These are phyloP conservation scores for Drosophila maculinotata DNA, from an alignment of 2,888 invertebrate species.

Conservation along the genomic window DNA sequence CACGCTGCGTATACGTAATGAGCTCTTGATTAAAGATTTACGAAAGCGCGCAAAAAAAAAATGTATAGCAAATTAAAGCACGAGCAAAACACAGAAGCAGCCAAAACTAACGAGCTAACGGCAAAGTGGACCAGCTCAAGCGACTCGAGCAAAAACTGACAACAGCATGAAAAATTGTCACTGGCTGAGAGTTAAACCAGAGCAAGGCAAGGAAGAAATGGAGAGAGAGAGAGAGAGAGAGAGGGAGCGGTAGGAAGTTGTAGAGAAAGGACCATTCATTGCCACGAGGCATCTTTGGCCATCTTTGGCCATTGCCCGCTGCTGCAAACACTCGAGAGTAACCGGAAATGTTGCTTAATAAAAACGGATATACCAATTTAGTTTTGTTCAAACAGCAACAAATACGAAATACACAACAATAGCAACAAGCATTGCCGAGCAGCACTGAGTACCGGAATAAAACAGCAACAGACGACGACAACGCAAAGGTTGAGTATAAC, in stretches of 20 bases:
- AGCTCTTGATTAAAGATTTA: conserved; percentile 53
- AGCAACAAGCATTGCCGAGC: conserved; percentile 36
- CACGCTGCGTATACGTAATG: conserved; percentile 77
- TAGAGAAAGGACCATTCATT: conserved; percentile 11
- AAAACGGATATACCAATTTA: conserved; percentile 81
- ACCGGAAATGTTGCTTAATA: conserved; percentile 81
- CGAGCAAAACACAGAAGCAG: conserved; percentile 42
- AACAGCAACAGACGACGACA: conserved; percentile 56
- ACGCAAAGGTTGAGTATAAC: conserved; percentile 29
- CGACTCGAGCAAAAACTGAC: conserved; percentile 64
- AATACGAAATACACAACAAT: conserved; percentile 29
- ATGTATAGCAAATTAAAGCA: conserved; percentile 49
- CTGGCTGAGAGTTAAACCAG: conserved; percentile 64
- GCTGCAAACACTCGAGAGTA: conserved; percentile 71
- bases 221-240: neutral
- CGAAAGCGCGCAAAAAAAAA: conserved; percentile 11
- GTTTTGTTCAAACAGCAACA: conserved; percentile 72
- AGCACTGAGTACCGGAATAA: conserved; percentile 73
- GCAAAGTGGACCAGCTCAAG: conserved; percentile 39
- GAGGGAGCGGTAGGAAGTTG: no score
- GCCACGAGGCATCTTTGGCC: conserved; percentile 37
- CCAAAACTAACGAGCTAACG: conserved; percentile 72
- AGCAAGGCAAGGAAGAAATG: neutral
- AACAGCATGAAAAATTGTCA: conserved; percentile 81
- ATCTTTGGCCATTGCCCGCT: conserved; percentile 38